Conservation (phyloP, 2,797 vertebrate genomes). For the Nothura maculosa region DNA sequence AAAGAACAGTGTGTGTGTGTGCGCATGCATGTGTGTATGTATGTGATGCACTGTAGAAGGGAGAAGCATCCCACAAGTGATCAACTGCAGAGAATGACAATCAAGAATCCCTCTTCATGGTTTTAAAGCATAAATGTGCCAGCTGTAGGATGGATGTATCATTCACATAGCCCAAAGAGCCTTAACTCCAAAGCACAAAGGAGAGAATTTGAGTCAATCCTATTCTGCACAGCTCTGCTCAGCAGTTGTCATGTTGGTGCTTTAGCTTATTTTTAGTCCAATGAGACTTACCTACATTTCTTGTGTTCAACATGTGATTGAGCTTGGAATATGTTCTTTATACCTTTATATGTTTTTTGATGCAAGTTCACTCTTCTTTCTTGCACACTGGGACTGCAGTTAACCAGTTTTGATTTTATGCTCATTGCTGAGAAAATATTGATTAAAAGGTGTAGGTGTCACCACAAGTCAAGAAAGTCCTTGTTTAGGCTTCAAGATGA, state of each 20-base stretch:
- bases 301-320: background rate
- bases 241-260: background rate
- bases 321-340: background rate
- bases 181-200: background rate
- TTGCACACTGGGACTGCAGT: background rate
- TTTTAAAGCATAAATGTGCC: background rate
- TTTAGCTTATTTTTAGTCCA: background rate
- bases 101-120: background rate
- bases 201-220: background rate
- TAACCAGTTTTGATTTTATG: background rate
- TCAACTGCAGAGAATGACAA: rapidly evolving
- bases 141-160: background rate
- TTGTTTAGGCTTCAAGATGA: background rate
- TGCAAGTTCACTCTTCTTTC: background rate
- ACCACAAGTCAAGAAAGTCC: background rate
- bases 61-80: rapidly evolving
- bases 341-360: background rate
- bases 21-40: too few species aligned
- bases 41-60: rapidly evolving
- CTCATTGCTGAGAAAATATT: background rate
- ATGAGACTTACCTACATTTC: background rate
- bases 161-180: background rate
- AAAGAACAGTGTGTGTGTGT: background rate
- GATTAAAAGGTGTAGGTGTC: background rate
- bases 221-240: background rate